Evolutionary conservation across 2,113 vertebrate species (phyloP), one percentile per base, ranked within the genome.

Genomic region (Petrocephalus zakoni): DNA sequence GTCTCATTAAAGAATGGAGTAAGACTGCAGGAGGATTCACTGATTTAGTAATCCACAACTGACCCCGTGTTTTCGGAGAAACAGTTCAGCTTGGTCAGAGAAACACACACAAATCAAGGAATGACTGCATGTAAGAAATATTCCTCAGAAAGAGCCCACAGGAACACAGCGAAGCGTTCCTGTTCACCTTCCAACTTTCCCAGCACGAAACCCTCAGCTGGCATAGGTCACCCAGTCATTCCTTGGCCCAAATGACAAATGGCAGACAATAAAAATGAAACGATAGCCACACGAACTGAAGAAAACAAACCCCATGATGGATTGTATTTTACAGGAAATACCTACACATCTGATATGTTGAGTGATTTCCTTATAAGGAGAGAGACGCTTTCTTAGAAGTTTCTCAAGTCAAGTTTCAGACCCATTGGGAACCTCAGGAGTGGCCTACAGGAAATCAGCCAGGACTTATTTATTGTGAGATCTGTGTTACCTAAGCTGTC

Each of bases 301-400:
- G 87, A 88, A 92, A 93, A 93, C 87, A 92, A 90, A 90, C 90
- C 89, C 1, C 75, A 78, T 90, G 75, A 88, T 51, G 8, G 89
- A 91, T 88, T 68, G 84, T 93, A 93, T 94, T 94, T 95, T 88
- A 84, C 94, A 95, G 95, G 95, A 96, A 95, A 95, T 96, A 91
- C 93, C 94, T 90, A 84, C 13, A 86, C 91, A 94, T 95, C 94
- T 93, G 95, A 95, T 95, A 94, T 89, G 87, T 68, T 53, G 46
- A 29, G 51, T 15, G 51, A 86, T 83, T 88, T 78, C 93, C 92
- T 90, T 94, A 92, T 91, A 93, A 87, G 92, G 93, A 51, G 22
- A 83, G 90, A 94, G 93, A 94, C 90, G 90, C 90, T 93, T 94
- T 93, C 93, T 94, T 94, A 87, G 94, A 92, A 92, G 91, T 61